Evolutionary conservation across 2,888 invertebrate genomes (phyloP), one percentile per base, ranked within the genome.

Genomic region (Arge pagana): DNA sequence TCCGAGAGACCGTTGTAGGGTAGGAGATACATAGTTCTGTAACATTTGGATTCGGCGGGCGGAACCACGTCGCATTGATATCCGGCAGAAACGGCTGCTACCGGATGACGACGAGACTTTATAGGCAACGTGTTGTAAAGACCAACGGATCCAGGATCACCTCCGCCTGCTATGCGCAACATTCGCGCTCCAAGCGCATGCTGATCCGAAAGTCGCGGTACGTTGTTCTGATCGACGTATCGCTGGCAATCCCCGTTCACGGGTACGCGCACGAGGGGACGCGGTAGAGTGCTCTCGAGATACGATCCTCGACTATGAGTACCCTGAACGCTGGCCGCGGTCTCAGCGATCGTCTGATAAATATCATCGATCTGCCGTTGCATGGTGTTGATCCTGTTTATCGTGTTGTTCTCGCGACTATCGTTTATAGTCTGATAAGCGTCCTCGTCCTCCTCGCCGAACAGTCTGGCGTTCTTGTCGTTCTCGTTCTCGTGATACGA

Each of bases 11-110:
- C 71, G 50, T 68, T 72, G 60, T 73, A 74, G 6, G 76, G 76
- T 3, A 76, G 74, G n/a, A 76, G 65, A 48, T 76, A 76, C 74
- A 76, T 74, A 3, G 76, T 75, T 5, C 73, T 64, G 42, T 76
- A 75, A 42, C 76, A 76, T 53, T 72, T 75, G 33, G 68, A 66
- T 15, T 60, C 62, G 4, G 56, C 57, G 30, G 40, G 54, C 7
- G 45, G 21, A 15, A 13, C 33, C n/a, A 45, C 33, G 13, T 45
- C 45, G 7, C 45, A 45, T 10, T 31, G 45, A 35, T 39, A 48
- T n/a, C 37, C 48, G 37, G 26, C 11, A 11, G 26, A 16, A 10
- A 7, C 10, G 28, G 28, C 7, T 8, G 7, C 7, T n/a, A n/a
- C n/a, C n/a, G n/a, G n/a, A 35, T 45, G 45, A 18, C 33, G 31